phyloP scores from a whole-genome alignment of 2,797 vertebrate species.

The Buphagus erythrorhynchus region DNA sequence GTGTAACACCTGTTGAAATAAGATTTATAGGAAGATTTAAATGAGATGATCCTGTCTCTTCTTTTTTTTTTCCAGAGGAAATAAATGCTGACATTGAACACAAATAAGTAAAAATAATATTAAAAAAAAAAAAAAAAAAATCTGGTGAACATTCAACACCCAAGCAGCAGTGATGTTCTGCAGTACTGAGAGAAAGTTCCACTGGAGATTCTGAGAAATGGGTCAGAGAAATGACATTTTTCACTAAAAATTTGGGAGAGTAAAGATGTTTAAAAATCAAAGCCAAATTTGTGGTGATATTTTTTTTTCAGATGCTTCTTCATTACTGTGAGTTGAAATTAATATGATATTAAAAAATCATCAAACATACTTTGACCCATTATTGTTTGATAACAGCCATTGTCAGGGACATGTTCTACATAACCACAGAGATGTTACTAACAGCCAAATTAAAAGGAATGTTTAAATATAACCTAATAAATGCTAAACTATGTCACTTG shows the following conservation, averaged over 20 bases:
- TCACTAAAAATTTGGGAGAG: rapidly evolving
- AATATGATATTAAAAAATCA: not conserved
- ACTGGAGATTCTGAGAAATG: not conserved
- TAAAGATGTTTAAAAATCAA: not conserved
- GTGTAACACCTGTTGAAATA: not conserved
- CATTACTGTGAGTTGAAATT: not conserved
- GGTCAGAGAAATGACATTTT: not conserved
- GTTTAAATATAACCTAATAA: not conserved
- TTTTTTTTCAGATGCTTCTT: not conserved
- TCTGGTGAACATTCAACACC: not conserved
- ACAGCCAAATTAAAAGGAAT: not conserved
- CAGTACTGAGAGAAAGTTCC: not conserved
- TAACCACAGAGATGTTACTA: not conserved
- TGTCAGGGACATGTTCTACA: not conserved
- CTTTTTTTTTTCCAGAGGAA: not conserved
- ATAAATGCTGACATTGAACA: not conserved
- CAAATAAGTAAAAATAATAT: not conserved
- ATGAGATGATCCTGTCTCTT: not conserved
- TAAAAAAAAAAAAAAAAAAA: not conserved
- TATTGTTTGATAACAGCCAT: not conserved
- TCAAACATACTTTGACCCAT: not conserved
- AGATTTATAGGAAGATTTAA: not conserved
- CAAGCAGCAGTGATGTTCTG: not conserved
- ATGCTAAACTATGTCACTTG: not conserved
- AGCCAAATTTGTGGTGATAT: not conserved